Percentiles rank a stretch among this genome's conserved stretches.
Evolutionary conservation across 2,797 vertebrate species (phyloP).

Genomic region (Perodicticus potto): DNA sequence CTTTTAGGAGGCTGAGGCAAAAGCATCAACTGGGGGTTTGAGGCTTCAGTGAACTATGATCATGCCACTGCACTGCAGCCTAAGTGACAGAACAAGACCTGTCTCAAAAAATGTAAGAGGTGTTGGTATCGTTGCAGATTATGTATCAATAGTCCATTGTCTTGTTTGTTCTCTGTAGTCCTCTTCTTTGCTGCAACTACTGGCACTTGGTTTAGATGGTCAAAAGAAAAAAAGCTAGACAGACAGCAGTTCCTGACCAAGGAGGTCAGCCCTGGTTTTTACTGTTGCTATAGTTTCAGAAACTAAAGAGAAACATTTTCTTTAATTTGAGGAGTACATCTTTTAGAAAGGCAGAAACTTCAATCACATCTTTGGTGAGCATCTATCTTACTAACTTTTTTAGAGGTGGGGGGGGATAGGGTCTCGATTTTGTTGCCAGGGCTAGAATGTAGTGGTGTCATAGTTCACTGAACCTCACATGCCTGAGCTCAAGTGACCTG

Average conservation of each 20-base stretch:
- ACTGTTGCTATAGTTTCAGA: constrained; percentile 19
- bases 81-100: not conserved
- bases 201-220: not conserved
- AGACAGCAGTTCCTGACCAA: not conserved
- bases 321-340: not conserved
- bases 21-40: not conserved
- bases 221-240: not conserved
- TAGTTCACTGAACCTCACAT: not conserved
- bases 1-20: not conserved
- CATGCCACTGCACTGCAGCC: not conserved
- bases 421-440: not conserved
- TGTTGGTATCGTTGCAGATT: not conserved
- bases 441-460: not conserved
- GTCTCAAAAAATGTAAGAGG: not conserved
- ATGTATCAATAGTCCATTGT: not conserved
- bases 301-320: not conserved
- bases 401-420: not conserved
- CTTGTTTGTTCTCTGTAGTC: not conserved
- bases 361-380: not conserved
- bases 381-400: not conserved
- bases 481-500: not conserved
- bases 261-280: not conserved
- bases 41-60: not conserved
- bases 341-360: constrained; percentile 23
- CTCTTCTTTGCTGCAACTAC: not conserved